A percentile compares a stretch with the other conserved stretches of the same genome.
These are phyloP conservation scores for Ciconia boyciana DNA, from an alignment of 2,113 vertebrate species.

Conservation along the genomic window DNA sequence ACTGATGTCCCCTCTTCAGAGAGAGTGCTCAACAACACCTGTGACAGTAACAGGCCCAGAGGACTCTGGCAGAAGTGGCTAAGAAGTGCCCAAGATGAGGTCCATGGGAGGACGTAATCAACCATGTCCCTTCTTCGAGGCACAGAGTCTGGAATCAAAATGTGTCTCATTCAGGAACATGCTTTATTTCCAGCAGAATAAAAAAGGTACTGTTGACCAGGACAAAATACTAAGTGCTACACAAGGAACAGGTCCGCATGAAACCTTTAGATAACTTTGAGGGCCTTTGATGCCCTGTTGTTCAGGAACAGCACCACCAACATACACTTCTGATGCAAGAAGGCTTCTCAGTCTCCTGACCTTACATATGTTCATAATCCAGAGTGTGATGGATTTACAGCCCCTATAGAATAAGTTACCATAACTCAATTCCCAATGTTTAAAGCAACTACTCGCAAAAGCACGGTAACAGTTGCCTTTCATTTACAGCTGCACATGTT, in stretches of 20 bases:
- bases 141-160: background rate
- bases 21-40: background rate
- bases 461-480: background rate
- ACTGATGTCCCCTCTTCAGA: background rate
- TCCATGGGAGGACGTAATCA: background rate
- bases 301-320: background rate
- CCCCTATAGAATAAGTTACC: background rate
- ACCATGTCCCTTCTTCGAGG: background rate
- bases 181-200: background rate
- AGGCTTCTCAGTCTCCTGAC: background rate
- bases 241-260: accelerated
- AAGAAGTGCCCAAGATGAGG: background rate
- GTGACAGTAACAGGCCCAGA: background rate
- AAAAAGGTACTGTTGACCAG: background rate
- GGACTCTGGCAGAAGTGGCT: background rate
- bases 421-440: background rate
- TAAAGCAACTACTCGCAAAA: background rate
- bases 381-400: background rate
- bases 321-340: background rate
- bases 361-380: background rate
- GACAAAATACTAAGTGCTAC: background rate
- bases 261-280: background rate
- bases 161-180: background rate
- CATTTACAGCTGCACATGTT: background rate
- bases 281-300: background rate